Conservation (phyloP, 2,113 vertebrate genomes). For the Hypocryptadius cinnamomeus region DNA sequence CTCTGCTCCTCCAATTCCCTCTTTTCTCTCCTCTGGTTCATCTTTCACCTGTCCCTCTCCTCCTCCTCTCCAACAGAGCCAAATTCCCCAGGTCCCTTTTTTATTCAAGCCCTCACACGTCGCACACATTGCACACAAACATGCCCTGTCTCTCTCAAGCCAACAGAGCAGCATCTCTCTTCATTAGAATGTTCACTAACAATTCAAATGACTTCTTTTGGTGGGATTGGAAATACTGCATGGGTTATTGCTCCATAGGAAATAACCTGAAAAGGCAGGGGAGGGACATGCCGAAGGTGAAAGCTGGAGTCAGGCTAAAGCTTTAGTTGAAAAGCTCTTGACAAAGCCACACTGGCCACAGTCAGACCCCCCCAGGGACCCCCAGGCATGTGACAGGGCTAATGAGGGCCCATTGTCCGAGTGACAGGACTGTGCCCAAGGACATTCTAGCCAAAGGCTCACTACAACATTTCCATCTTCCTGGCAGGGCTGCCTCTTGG, state of each 20-base stretch:
- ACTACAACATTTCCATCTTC: fast-evolving
- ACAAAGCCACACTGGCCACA: fast-evolving
- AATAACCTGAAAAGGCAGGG: background rate
- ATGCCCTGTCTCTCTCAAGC: background rate
- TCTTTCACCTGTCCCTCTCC: background rate
- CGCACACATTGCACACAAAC: background rate
- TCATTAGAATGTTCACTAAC: background rate
- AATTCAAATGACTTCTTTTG: background rate
- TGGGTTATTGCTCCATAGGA: background rate
- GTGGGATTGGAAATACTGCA: background rate
- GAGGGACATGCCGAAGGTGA: background rate
- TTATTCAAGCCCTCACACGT: background rate
- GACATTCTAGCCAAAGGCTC: background rate
- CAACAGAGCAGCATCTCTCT: background rate
- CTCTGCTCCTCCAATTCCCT: background rate
- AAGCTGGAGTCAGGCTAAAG: background rate
- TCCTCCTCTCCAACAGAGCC: background rate
- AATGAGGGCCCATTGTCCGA: fast-evolving
- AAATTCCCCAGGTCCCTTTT: background rate
- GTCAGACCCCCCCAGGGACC: background rate
- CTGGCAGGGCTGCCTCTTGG: background rate
- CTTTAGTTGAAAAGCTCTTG: background rate
- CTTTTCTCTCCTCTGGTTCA: background rate
- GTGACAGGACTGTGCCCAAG: background rate
- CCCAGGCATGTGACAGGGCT: background rate